Base-by-base conservation (phyloP, 2,113 vertebrate genomes). In the Oenanthe oenanthe region DNA sequence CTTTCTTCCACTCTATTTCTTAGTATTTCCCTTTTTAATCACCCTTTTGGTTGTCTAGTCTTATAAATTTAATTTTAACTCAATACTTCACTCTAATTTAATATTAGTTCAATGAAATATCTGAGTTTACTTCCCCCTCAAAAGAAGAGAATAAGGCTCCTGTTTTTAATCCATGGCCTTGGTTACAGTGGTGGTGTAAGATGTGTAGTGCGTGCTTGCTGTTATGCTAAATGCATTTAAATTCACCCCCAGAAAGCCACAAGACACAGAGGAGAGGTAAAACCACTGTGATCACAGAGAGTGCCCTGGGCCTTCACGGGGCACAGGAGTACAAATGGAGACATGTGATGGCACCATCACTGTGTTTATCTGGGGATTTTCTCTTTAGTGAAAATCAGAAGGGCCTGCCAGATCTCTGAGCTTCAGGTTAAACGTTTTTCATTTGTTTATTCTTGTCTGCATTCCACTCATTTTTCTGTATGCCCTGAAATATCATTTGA, bases 361-460 rank as follows among this genome's bases (percentile, higher is more conserved):
- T 0, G 0, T 76, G 75, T 73, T 94, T 89, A 61, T 86, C 47
- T 79, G 82, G 72, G 76, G 67, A 29, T 92, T 94, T 93, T 92
- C 81, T 93, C 68, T 89, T 48, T 26, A 80, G 85, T 62, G 71
- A 78, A 87, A 79, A 76, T 5, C 38, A 94, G 93, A 74, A 88
- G 67, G 40, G 18, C 38, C 48, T 92, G 92, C 89, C 94, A 95
- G 89, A 81, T 74, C 74, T 83, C 87, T 73, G 62, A 43, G 92
- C 91, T 94, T 61, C 91, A 95, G 87, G 91, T 96, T 89, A 92
- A 94, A 81, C 18, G 6, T 58, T 89, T 85, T 91, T 76, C 54
- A 76, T 92, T 89, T 96, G 89, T 87, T 97, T 96, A 90, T 88
- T 82, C 92, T 89, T 85, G 91, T 94, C 94, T 97, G 71, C 89